Evolutionary conservation across 2,113 vertebrate genomes (phyloP).

Genomic region (Centropus bengalensis): DNA sequence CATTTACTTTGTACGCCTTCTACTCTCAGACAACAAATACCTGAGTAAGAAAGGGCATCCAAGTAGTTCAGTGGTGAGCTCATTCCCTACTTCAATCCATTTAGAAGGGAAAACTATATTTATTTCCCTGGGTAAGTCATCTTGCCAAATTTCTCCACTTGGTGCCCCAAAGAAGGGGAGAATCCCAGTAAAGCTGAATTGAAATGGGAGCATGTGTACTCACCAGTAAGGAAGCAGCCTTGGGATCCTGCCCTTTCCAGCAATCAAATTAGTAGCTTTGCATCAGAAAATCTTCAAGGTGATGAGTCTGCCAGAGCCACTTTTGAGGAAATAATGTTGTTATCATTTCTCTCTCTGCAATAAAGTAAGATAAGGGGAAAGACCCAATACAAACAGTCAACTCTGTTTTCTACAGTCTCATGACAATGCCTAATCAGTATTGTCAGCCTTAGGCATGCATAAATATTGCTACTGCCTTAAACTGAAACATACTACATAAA

Average conservation of each 20-base stretch:
- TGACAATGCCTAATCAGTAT: neutral
- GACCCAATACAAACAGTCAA: neutral
- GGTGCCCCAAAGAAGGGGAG: neutral
- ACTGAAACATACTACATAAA: neutral
- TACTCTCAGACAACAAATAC: neutral
- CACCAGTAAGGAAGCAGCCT: neutral
- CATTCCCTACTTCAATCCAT: neutral
- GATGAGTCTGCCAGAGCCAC: neutral
- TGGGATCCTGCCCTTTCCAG: neutral
- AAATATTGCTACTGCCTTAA: neutral
- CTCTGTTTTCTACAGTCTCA: neutral
- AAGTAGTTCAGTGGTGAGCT: neutral
- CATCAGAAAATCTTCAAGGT: neutral
- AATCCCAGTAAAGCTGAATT: rapidly evolving
- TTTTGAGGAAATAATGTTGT: neutral
- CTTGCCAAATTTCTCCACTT: neutral
- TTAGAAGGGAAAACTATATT: neutral
- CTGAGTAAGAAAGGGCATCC: neutral
- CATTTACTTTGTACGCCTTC: neutral
- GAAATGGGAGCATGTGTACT: rapidly evolving
- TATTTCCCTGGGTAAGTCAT: neutral
- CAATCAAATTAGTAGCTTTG: neutral
- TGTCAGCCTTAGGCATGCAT: neutral
- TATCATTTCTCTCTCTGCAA: neutral
- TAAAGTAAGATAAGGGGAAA: neutral